Percentiles rank a stretch among this genome's conserved stretches.
Conservation (phyloP, 2,888 invertebrate species). For the Crocallis elinguaria region DNA sequence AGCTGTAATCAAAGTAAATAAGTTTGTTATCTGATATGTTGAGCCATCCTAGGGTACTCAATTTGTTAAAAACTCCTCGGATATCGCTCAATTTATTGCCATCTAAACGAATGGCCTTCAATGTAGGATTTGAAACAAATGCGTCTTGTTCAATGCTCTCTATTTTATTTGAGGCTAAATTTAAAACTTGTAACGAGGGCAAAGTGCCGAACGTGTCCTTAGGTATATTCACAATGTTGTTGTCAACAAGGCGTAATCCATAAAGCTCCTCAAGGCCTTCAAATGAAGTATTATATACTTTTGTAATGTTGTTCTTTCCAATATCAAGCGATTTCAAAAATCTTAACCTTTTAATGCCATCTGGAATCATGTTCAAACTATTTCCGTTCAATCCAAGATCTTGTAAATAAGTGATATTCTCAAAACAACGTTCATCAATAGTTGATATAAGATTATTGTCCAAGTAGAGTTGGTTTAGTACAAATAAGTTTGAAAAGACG, state of each 20-base stretch:
- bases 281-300: conserved; percentile 89
- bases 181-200: conserved; percentile 90
- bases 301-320: conserved; percentile 91
- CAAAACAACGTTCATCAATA: conserved; percentile 89
- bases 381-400: conserved; percentile 92
- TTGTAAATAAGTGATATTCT: conserved; percentile 90
- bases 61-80: conserved; percentile 89
- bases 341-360: conserved; percentile 87
- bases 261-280: conserved; percentile 90
- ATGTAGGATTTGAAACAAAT: conserved; percentile 88
- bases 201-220: conserved; percentile 89
- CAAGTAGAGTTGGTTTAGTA: conserved; percentile 88
- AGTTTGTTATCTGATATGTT: conserved; percentile 92
- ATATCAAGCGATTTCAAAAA: conserved; percentile 91
- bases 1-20: conserved; percentile 91
- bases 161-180: conserved; percentile 92
- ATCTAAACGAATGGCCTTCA: conserved; percentile 91
- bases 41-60: conserved; percentile 90
- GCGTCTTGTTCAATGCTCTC: conserved; percentile 90
- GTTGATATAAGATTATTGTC: conserved; percentile 89
- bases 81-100: conserved; percentile 91
- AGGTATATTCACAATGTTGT: conserved; percentile 89
- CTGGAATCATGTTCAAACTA: conserved; percentile 86
- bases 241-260: conserved; percentile 91
- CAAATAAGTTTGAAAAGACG: conserved; percentile 89